Percentiles rank a stretch among this genome's conserved stretches.
Conservation (phyloP, 2,797 vertebrate species). For the Arremon brunneinucha region DNA sequence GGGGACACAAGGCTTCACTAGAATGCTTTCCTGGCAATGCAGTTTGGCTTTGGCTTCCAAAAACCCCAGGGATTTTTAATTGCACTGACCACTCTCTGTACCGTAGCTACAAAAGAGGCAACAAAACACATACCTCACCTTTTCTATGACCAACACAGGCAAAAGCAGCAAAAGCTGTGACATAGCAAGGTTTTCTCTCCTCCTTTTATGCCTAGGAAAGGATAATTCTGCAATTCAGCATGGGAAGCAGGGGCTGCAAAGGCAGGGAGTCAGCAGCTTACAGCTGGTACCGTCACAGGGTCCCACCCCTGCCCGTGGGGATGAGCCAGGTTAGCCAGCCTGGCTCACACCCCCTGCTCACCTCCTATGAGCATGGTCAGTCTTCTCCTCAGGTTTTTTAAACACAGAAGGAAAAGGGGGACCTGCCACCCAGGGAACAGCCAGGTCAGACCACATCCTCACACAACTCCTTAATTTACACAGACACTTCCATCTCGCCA, state of each 20-base stretch:
- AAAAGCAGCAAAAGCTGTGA: slow-evolving; percentile 17
- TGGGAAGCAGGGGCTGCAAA: neutral
- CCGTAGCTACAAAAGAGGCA: neutral
- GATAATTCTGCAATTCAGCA: neutral
- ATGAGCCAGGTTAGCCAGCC: neutral
- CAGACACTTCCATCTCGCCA: neutral
- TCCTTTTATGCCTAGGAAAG: neutral
- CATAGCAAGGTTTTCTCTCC: neutral
- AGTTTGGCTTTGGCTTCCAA: neutral
- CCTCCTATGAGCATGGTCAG: neutral
- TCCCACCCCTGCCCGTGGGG: neutral
- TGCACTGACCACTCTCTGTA: slow-evolving; percentile 3
- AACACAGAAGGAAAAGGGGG: neutral
- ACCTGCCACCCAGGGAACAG: neutral
- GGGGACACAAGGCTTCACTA: neutral
- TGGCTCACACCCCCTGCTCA: neutral
- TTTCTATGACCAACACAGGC: slow-evolving; percentile 12
- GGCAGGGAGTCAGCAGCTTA: neutral
- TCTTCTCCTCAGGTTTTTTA: neutral
- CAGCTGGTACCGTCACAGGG: neutral
- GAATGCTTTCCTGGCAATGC: neutral
- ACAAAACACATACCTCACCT: neutral
- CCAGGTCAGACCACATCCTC: neutral
- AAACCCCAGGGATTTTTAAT: neutral
- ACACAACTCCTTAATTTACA: neutral